Conservation (phyloP, 2,888 invertebrate genomes). For the Priocnemis perturbator region DNA sequence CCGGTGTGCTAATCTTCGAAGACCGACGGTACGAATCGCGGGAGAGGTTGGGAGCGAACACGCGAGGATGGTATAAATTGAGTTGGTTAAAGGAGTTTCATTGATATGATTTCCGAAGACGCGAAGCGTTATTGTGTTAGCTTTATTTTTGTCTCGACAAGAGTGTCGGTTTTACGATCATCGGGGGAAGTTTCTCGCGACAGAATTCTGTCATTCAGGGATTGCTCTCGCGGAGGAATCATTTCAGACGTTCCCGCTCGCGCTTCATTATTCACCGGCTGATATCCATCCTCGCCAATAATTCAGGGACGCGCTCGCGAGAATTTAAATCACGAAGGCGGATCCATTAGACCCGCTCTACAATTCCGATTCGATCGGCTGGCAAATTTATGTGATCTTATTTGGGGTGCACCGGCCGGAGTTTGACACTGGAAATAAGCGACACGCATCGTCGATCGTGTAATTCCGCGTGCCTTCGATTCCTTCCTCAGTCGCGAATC, state of each 20-base stretch:
- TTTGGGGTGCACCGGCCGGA: slow-evolving; percentile 24
- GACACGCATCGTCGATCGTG: slow-evolving; percentile 20
- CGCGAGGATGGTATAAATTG: too few species aligned
- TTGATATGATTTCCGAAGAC: too few species aligned
- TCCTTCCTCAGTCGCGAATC: background rate
- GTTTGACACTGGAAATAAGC: slow-evolving; percentile 28
- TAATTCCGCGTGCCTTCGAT: slow-evolving; percentile 15
- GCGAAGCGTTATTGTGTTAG: too few species aligned
- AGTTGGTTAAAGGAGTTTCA: too few species aligned
- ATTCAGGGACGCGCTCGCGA: slow-evolving; percentile 43
- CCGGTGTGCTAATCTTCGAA: too few species aligned
- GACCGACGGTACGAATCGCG: too few species aligned
- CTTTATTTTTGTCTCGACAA: too few species aligned
- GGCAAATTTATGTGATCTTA: slow-evolving; percentile 49
- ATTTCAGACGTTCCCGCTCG: background rate
- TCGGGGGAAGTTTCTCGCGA: too few species aligned
- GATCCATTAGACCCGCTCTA: slow-evolving; percentile 57
- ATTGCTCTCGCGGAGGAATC: slow-evolving; percentile 2
- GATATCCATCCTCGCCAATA: slow-evolving; percentile 45
- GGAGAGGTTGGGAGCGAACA: too few species aligned
- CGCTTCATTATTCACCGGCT: slow-evolving; percentile 48
- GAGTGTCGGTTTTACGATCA: too few species aligned
- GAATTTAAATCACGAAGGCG: slow-evolving; percentile 45
- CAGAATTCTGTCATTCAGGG: background rate
- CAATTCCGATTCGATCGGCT: slow-evolving; percentile 54